phyloP scores from a whole-genome alignment of 2,888 invertebrate species.

The Anoncus sp. region DNA sequence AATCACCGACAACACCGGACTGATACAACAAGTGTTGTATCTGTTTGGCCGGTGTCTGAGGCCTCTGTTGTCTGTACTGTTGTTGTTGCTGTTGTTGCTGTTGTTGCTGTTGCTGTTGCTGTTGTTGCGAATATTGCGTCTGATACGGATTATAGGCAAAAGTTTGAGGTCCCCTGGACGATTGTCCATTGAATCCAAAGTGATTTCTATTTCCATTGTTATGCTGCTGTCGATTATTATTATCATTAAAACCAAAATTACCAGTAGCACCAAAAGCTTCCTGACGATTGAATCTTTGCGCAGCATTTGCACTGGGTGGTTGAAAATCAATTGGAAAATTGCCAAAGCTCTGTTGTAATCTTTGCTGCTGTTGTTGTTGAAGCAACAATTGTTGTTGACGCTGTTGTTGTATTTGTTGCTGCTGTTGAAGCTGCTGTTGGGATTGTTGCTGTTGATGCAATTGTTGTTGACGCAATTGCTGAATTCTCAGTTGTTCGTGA shows the following conservation, averaged over 20 bases:
- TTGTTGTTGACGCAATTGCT: constrained; percentile 66
- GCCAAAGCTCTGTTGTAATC: constrained; percentile 75
- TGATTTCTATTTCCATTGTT: constrained; percentile 67
- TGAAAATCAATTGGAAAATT: constrained; percentile 75
- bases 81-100: constrained; percentile 71
- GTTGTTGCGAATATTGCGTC: constrained; percentile 70
- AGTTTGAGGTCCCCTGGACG: constrained; percentile 75
- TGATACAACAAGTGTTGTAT: constrained; percentile 87
- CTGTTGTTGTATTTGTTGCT: constrained; percentile 58
- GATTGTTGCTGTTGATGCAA: constrained; percentile 78
- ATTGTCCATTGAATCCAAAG: constrained; percentile 69
- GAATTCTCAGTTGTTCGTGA: constrained; percentile 71
- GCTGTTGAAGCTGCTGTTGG: constrained; percentile 78
- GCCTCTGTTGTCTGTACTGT: constrained; percentile 66
- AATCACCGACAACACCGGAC: constrained; percentile 86
- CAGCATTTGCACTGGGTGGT: constrained; percentile 80
- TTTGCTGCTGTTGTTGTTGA: constrained; percentile 74
- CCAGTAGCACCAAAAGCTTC: constrained; percentile 83
- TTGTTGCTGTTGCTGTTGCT: constrained; percentile 67
- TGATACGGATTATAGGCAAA: constrained; percentile 70
- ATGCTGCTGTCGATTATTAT: constrained; percentile 77
- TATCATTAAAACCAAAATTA: constrained; percentile 87
- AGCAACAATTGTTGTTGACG: constrained; percentile 70
- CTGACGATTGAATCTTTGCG: constrained; percentile 80
- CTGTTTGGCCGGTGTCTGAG: constrained; percentile 85